A percentile compares a stretch with the other conserved stretches of the same genome.
Conservation (phyloP, 2,888 invertebrate genomes). For the Cataglyphis rosenhaueri region DNA sequence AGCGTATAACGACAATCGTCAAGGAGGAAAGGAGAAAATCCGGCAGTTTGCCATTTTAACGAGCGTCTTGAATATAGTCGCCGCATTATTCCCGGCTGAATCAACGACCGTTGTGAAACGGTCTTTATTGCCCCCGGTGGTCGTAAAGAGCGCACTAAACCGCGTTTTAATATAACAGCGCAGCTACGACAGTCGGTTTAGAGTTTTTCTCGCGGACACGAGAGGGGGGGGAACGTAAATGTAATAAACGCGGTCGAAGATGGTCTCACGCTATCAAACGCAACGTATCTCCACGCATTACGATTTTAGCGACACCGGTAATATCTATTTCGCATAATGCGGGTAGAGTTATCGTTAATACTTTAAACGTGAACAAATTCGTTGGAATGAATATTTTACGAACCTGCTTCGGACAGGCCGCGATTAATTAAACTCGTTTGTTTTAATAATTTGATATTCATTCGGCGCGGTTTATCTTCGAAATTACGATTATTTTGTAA, state of each 20-base stretch:
- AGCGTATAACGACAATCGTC: conserved; percentile 33
- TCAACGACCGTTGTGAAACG: conserved; percentile 78
- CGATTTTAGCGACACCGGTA: conserved; percentile 27
- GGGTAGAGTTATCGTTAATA: conserved; percentile 46
- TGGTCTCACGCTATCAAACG: conserved; percentile 18
- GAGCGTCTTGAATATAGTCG: conserved; percentile 75
- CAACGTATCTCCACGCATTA: conserved; percentile 17
- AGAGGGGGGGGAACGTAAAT: not conserved
- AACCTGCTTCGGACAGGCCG: conserved; percentile 48
- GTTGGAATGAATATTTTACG: conserved; percentile 52
- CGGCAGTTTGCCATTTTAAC: conserved; percentile 72
- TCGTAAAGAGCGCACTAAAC: conserved; percentile 76
- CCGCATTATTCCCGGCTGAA: conserved; percentile 64
- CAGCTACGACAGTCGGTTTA: conserved; percentile 38
- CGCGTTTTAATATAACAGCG: conserved; percentile 63
- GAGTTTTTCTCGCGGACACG: conserved; percentile 40
- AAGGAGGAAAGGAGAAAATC: conserved; percentile 46
- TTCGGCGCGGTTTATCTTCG: conserved; percentile 52
- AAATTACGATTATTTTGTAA: conserved; percentile 57
- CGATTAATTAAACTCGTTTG: conserved; percentile 56
- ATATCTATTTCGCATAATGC: conserved; percentile 48
- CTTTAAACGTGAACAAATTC: conserved; percentile 50
- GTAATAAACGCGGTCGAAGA: conserved; percentile 34
- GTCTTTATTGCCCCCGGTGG: conserved; percentile 78
- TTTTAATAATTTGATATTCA: conserved; percentile 56